phyloP scores from a whole-genome alignment of 2,888 invertebrate species.

The Napeogenes inachia region DNA sequence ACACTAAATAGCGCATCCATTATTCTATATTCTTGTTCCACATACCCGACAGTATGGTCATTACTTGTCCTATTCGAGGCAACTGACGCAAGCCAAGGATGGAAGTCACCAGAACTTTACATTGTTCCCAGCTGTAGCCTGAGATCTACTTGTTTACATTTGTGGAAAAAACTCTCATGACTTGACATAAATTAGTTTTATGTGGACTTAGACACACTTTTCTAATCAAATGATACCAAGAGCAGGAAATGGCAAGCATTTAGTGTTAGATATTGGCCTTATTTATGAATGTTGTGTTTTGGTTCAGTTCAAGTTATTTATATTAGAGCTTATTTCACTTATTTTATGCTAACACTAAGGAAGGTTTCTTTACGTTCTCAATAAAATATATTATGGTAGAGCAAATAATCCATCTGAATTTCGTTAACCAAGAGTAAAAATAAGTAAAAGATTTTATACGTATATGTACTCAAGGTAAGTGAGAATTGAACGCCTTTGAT shows the following conservation, averaged over 20 bases:
- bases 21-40: constrained; percentile 1
- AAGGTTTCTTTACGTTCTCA: too few relatives aligned
- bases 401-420: too few relatives aligned
- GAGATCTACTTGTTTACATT: background rate
- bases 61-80: constrained; percentile 21
- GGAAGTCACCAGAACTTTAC: constrained; percentile 10
- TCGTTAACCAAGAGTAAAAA: too few relatives aligned
- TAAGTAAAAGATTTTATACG: too few relatives aligned
- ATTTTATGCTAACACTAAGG: too few relatives aligned
- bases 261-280: background rate
- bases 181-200: background rate
- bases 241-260: background rate
- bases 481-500: too few relatives aligned
- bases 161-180: background rate
- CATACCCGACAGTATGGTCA: constrained; percentile 14
- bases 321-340: too few relatives aligned
- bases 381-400: too few relatives aligned
- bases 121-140: too few relatives aligned
- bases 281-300: background rate
- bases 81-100: constrained; percentile 25
- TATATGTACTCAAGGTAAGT: too few relatives aligned
- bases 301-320: background rate
- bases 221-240: background rate
- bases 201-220: background rate
- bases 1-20: constrained; percentile 12